A percentile compares a stretch with the other conserved stretches of the same genome.
Conservation (phyloP, 2,113 vertebrate species). For the Gobiocypris rarus region DNA sequence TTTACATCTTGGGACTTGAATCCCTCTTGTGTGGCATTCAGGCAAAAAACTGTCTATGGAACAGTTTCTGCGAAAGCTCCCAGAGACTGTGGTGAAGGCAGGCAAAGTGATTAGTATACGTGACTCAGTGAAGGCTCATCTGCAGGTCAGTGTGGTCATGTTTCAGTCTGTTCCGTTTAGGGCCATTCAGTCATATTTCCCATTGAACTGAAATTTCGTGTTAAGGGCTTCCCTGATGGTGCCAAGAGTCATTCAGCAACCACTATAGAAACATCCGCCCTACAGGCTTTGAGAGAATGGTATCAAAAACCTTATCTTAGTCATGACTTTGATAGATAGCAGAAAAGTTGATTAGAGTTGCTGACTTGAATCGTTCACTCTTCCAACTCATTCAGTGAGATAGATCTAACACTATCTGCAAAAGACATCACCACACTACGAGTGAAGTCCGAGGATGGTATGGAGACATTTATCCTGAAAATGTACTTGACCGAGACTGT, state of each 20-base stretch:
- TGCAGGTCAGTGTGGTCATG: constrained; percentile 75
- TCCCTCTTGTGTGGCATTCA: background rate
- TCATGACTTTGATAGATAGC: background rate
- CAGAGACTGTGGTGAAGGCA: constrained; percentile 72
- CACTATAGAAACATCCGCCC: constrained; percentile 75
- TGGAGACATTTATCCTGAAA: constrained; percentile 75
- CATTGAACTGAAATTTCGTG: background rate
- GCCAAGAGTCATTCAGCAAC: constrained; percentile 63
- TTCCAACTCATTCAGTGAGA: background rate
- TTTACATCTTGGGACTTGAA: background rate
- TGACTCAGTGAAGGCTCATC: constrained; percentile 63
- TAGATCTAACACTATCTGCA: background rate
- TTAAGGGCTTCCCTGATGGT: constrained; percentile 72
- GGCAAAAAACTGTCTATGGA: constrained; percentile 66
- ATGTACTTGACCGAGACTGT: constrained; percentile 84
- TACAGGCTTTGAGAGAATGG: constrained; percentile 67
- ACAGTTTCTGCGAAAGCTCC: constrained; percentile 76
- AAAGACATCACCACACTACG: constrained; percentile 74
- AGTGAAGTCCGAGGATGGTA: constrained; percentile 85
- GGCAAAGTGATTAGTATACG: constrained; percentile 74
- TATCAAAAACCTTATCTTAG: constrained; percentile 49
- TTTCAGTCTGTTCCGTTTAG: too few relatives aligned
- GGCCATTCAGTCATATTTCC: background rate
- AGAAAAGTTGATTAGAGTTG: background rate
- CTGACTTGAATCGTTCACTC: background rate